These are phyloP conservation scores for Dryas iulia DNA, from an alignment of 1,140 invertebrate genomes.

Conservation along the genomic window DNA sequence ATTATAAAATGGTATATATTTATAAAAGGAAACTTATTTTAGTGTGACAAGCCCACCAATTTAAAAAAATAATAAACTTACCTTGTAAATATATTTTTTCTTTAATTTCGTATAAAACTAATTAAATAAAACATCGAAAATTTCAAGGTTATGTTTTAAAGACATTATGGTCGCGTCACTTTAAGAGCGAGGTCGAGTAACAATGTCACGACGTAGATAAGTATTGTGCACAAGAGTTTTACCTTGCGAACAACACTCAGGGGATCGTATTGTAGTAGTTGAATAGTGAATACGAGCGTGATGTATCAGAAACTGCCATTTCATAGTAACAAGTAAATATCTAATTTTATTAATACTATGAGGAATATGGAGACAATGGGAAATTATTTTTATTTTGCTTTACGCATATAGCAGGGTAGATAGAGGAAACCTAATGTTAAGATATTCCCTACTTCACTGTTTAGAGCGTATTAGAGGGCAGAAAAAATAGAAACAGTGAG, in stretches of 20 bases:
- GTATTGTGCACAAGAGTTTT: constrained; percentile 17
- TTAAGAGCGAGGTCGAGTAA: constrained; percentile 9
- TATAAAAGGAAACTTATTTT: too few species aligned
- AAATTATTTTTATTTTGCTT: too few species aligned
- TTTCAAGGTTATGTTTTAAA: constrained; percentile 11
- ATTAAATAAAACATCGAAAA: not conserved
- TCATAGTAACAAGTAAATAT: constrained; percentile 9
- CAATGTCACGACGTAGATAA: constrained; percentile 14
- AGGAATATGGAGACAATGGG: too few species aligned
- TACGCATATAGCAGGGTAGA: too few species aligned
- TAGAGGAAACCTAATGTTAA: too few species aligned
- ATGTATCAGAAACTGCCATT: constrained; percentile 13
- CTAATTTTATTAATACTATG: too few species aligned
- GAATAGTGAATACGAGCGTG: constrained; percentile 17
- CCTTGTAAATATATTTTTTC: not conserved
- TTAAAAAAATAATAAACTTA: too few species aligned
- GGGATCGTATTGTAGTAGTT: constrained; percentile 15
- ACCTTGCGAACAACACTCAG: constrained; percentile 18
- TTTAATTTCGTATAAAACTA: not conserved
- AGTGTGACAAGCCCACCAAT: too few species aligned
- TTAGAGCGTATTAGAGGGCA: too few species aligned
- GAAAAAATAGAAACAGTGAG: too few species aligned
- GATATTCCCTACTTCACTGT: too few species aligned
- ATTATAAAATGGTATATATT: too few species aligned
- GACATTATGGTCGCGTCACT: constrained; percentile 6